Evolutionary conservation across 64 coral and sea anemone genomes (phyloP).

Genomic region (Montipora cactus): DNA sequence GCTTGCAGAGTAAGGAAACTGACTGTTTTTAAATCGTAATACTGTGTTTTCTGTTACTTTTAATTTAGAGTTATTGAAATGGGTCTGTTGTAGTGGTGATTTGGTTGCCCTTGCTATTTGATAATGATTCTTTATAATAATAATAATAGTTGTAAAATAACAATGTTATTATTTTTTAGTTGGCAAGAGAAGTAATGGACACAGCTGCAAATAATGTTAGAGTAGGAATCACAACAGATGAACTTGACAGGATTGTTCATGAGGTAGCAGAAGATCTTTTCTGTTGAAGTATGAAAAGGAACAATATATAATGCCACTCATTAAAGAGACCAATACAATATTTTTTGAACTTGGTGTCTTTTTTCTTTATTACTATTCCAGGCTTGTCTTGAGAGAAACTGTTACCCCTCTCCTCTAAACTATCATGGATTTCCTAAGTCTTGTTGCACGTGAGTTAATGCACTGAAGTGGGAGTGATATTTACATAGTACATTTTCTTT

Average conservation of each 20-base stretch:
- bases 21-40: background rate
- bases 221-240: constrained; percentile 93
- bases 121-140: too few relatives aligned
- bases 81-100: too few relatives aligned
- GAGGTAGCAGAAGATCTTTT: constrained; percentile 60
- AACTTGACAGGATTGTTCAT: constrained; percentile 98
- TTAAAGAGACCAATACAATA: too few relatives aligned
- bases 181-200: constrained; percentile 95
- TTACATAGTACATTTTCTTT: too few relatives aligned
- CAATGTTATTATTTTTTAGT: constrained; percentile 33
- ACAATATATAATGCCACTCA: too few relatives aligned
- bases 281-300: too few relatives aligned
- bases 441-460: constrained; percentile 93
- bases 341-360: background rate
- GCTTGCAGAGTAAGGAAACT: constrained; percentile 74
- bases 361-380: constrained; percentile 16
- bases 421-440: constrained; percentile 98
- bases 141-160: too few relatives aligned
- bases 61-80: too few relatives aligned
- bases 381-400: constrained; percentile 93
- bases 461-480: too few relatives aligned
- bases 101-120: too few relatives aligned
- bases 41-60: too few relatives aligned
- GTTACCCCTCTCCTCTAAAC: constrained; percentile 97
- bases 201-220: constrained; percentile 86